Evolutionary conservation across 1,140 invertebrate genomes (phyloP).

Genomic region (Bombus confusus): DNA sequence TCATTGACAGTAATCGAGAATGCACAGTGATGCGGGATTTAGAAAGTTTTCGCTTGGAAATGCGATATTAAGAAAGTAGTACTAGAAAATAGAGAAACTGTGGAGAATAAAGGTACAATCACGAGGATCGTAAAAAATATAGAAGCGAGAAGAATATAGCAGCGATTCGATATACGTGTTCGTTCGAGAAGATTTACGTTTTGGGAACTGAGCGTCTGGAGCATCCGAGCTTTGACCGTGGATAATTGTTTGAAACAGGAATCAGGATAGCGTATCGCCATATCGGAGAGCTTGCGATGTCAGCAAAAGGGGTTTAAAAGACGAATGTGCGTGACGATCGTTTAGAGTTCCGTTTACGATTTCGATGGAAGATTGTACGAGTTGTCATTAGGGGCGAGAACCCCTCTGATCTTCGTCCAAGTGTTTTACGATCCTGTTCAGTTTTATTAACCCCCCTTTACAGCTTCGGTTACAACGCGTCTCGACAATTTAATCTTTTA

Average conservation of each 20-base stretch:
- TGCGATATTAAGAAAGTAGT: not conserved
- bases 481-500: too few species aligned
- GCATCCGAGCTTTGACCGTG: not conserved
- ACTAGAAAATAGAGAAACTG: not conserved
- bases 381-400: conserved; percentile 25
- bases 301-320: not conserved
- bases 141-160: not conserved
- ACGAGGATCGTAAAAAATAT: not conserved
- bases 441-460: conserved; percentile 12
- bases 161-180: too few species aligned
- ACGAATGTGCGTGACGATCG: not conserved
- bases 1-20: not conserved
- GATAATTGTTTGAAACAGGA: not conserved
- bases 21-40: not conserved
- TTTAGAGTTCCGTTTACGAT: conserved; percentile 2
- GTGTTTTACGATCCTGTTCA: conserved; percentile 8
- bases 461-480: not conserved
- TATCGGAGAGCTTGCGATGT: not conserved
- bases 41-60: not conserved
- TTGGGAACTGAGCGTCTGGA: not conserved
- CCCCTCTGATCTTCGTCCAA: conserved; percentile 4
- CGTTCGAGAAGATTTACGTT: not conserved
- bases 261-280: too few species aligned
- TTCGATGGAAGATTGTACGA: not conserved
- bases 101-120: not conserved